Base-by-base conservation (phyloP, 2,888 invertebrate genomes). In the Lordiphosa fenestrarum region DNA sequence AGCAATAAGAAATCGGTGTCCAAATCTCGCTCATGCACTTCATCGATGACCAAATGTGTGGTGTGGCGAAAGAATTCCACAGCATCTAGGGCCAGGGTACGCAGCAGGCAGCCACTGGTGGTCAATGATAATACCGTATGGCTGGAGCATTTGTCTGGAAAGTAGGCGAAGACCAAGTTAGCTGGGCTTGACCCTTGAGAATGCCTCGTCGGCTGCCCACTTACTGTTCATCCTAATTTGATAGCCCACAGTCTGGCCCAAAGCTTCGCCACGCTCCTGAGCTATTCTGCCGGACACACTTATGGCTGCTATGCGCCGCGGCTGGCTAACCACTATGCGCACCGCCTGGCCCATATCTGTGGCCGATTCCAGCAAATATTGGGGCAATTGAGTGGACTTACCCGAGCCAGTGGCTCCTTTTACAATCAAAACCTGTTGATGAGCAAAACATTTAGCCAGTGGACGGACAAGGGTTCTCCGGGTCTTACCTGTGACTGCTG, bases 361-460 rank as follows among this genome's bases (percentile, higher is more conserved):
- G 88, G 95, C 92, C 77, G 98, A 96, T 25, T 84, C 84, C 66
- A 99, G 89, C 69, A 99, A 93, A 82, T 95, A 95, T 86, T 99
- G 98, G 0, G 98, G 98, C 38, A 99, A 92, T 91, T 98, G 98
- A 0, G 98, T 98, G 0, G 98, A 97, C 91, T 98, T 98, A 0
- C 98, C 98, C 53, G 95, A 96, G 0, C 98, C 98, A 0, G 98
- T 98, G 73, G 96, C 96, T 0, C 95, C 95, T 4, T 93, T 92
- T 19, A 97, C 92, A 69, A 95, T 92, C 19, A 94, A 88, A n/a
- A 94, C 93, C 91, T 94, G 92, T 84, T 62, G 63, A 37, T 39
- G 1, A 35, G 4, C 6, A n/a, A 40, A 7, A 40, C 1, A 7
- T 7, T 13, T 4, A 7, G 4, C 6, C 7, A 4, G 9, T 7